Base-by-base conservation (phyloP, 2,888 invertebrate genomes). In the Latrodectus elegans region DNA sequence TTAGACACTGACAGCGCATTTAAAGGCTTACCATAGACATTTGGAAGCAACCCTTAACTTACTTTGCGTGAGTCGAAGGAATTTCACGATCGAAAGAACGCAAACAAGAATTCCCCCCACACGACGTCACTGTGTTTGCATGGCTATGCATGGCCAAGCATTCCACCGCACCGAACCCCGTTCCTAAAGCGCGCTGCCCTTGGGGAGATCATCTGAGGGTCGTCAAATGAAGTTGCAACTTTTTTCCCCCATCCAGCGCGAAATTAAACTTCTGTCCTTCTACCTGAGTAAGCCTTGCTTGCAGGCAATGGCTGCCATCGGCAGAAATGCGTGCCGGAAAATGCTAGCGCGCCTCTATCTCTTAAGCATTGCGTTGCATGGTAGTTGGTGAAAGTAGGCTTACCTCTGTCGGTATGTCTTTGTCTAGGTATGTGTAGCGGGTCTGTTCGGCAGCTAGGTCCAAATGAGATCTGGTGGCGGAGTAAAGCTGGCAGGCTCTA, bases 321-420 rank as follows among this genome's bases (percentile, higher is more conserved):
- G 68, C 38, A 11, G 8, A 68, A 68, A 8, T 10, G 17, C 8
- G 64, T 26, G 15, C 4, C 26, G 68, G 22, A 38, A 79, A 55
- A 60, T 71, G 71, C 79, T 26, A 22, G 52, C 22, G 68, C 26
- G 51, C 74, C 49, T 11, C 14, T 22, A 22, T 12, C 10, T 17
- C 22, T 38, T 38, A 17, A 60, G 22, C 22, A 38, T 38, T 38
- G 38, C 8, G 60, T n/a, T 60, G 60, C 60, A 60, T 60, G 60
- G 60, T 9, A 60, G 60, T 60, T 60, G 68, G 65, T 38, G n/a
- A 86, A 86, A 86, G 80, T 86, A 86, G 86, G 86, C 86, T 86
- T 86, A 86, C 86, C 86, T 86, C 79, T 65, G 75, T 68, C 51
- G 55, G 49, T 26, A 38, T 51, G 60, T 26, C 22, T 75, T 22